Base-by-base conservation (phyloP, 2,113 vertebrate genomes). In the Epinephelus lanceolatus region DNA sequence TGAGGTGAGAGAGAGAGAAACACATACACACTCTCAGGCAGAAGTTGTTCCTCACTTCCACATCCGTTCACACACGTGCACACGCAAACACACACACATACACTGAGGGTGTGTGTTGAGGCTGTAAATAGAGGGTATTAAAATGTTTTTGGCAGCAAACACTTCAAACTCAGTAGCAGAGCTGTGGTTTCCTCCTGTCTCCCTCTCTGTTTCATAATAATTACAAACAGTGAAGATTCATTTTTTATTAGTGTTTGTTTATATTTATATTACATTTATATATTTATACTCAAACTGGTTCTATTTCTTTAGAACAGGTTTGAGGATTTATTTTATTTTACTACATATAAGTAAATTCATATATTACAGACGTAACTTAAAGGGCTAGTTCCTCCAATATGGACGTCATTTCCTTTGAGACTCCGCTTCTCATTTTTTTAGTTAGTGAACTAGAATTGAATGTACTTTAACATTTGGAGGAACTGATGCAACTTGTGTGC, bases 1-100 rank as follows among this genome's bases (percentile, higher is more conserved):
- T 94, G 95, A 94, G 93, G 93, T 94, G 95, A 91, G 92, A 94
- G 86, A 89, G 87, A 59, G 57, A 57, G 66, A 67, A 52, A 84
- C 57, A 75, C 78, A 60, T 79, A 83, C 75, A 68, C 61, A 80
- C 71, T 49, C 66, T 70, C 78, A 71, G 49, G 77, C 81, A 74
- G 75, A 82, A 81, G 59, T 33, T 79, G 71, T 49, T 80, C 74
- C 80, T 74, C 49, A 70, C 30, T 69, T 52, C 42, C 33, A 11
- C 60, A 62, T 19, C 8, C 60, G 18, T 37, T 7, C 33, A 63
- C 62, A 42, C 37, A 63, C 61, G 30, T 14, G 27, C 76, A 17
- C 81, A 37, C 59, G 18, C 47, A 33, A 60, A 42, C 63, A 33
- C 65, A 56, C 85, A 49, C 70, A 67, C 33, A 63, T 53, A n/a